A percentile compares a stretch with the other conserved stretches of the same genome.
Evolutionary conservation across 2,888 invertebrate genomes (phyloP).

Genomic region (Slavum lentiscoides): DNA sequence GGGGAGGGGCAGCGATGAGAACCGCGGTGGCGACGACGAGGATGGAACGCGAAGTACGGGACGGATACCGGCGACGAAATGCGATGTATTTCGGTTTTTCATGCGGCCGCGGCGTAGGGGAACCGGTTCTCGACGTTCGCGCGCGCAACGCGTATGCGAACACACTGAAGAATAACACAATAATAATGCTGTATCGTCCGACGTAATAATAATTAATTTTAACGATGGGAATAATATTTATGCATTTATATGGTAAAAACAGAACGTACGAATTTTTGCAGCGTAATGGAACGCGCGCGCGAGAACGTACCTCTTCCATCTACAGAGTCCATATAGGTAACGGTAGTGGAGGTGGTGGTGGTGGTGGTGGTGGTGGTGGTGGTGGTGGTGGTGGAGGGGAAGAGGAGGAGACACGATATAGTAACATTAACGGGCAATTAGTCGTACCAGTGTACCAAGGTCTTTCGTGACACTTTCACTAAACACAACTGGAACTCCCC

Average conservation of each 20-base stretch:
- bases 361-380: no score
- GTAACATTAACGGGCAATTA: conserved; percentile 29
- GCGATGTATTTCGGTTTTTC: background rate
- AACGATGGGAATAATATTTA: background rate
- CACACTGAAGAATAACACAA: background rate
- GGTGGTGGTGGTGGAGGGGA: no score
- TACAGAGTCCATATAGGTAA: no score
- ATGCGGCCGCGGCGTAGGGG: conserved; percentile 8
- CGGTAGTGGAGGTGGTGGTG: no score
- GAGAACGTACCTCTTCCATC: background rate
- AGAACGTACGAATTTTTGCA: conserved; percentile 10
- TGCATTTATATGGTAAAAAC: conserved; percentile 8
- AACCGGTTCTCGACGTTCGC: conserved; percentile 37
- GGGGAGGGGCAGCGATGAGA: conserved; percentile 14
- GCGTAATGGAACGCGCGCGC: background rate
- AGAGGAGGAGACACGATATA: background rate
- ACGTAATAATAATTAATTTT: background rate
- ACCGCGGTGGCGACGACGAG: background rate
- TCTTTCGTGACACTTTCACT: conserved; percentile 46
- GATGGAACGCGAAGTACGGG: background rate
- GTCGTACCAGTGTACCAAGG: conserved; percentile 44
- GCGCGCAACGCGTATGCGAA: background rate
- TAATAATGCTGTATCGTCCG: background rate
- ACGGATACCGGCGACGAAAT: background rate
- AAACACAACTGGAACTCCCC: background rate